phyloP scores from a whole-genome alignment of 2,113 vertebrate species.

The Tretioscincus oriximinensis region DNA sequence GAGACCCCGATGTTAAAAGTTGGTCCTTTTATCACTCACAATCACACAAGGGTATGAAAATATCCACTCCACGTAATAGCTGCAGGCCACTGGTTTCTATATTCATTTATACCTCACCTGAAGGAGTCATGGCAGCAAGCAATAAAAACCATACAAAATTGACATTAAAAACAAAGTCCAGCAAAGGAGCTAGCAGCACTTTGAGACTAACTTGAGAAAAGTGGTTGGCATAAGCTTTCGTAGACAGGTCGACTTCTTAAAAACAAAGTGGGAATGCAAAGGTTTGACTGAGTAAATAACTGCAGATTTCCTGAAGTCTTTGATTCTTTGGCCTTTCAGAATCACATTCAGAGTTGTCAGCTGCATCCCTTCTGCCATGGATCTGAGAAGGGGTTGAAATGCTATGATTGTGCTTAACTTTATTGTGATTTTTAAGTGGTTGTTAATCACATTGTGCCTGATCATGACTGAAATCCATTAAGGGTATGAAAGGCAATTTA shows the following conservation, averaged over 20 bases:
- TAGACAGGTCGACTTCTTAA: too few relatives aligned
- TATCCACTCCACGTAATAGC: too few relatives aligned
- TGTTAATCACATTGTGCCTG: slow-evolving; percentile 60
- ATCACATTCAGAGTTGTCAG: not conserved
- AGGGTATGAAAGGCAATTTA: slow-evolving; percentile 64
- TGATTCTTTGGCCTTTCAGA: not conserved
- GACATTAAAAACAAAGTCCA: too few relatives aligned
- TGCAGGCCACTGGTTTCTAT: not conserved
- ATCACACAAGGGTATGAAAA: too few relatives aligned
- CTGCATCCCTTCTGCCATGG: slow-evolving; percentile 15
- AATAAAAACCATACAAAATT: too few relatives aligned
- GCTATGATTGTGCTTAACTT: slow-evolving; percentile 33
- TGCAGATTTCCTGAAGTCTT: not conserved
- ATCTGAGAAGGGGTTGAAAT: slow-evolving; percentile 43
- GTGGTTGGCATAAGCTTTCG: too few relatives aligned
- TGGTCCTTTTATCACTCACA: too few relatives aligned
- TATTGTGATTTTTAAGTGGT: slow-evolving; percentile 54
- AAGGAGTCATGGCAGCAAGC: too few relatives aligned
- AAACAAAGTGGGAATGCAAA: not conserved
- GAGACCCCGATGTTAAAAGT: too few relatives aligned
- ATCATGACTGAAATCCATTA: slow-evolving; percentile 68
- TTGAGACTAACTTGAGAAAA: too few relatives aligned
- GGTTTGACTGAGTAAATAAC: not conserved
- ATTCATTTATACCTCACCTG: too few relatives aligned
- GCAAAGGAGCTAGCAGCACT: too few relatives aligned